Conservation (phyloP, 2,797 vertebrate species). For the Erithacus rubecula region DNA sequence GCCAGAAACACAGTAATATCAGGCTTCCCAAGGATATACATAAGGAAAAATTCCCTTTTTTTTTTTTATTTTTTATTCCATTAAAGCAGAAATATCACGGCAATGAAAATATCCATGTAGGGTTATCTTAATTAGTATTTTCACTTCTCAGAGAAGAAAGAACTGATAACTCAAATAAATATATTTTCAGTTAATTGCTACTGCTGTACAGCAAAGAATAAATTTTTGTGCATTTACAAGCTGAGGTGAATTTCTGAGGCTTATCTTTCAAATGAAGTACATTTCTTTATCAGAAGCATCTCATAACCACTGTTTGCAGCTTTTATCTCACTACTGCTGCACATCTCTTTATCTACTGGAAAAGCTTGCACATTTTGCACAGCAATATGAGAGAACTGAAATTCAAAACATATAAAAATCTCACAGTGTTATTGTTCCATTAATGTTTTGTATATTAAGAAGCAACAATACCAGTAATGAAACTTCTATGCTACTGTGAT, state of each 20-base stretch:
- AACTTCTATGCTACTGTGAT: not conserved
- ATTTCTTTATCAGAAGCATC: conserved; percentile 46
- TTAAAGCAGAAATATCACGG: conserved; percentile 8
- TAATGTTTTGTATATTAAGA: not conserved
- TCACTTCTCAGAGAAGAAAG: not conserved
- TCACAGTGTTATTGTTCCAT: not conserved
- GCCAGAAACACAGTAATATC: not conserved
- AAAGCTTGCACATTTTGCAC: not conserved
- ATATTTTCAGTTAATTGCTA: conserved; percentile 18
- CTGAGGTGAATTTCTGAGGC: not conserved
- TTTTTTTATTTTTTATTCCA: not conserved
- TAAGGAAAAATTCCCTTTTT: not conserved
- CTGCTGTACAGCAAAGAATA: not conserved
- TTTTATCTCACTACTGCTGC: not conserved
- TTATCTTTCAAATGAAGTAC: conserved; percentile 31
- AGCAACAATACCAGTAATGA: not conserved
- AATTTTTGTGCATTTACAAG: not conserved
- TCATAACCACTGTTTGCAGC: conserved; percentile 19
- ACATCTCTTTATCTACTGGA: not conserved
- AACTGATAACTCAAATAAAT: not conserved
- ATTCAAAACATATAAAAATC: conserved; percentile 4
- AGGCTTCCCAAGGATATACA: not conserved
- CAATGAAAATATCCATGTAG: not conserved
- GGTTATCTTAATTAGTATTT: conserved; percentile 11
- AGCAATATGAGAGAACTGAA: not conserved